Conservation (phyloP, 2,888 invertebrate species). For the Epinotia bilunana region DNA sequence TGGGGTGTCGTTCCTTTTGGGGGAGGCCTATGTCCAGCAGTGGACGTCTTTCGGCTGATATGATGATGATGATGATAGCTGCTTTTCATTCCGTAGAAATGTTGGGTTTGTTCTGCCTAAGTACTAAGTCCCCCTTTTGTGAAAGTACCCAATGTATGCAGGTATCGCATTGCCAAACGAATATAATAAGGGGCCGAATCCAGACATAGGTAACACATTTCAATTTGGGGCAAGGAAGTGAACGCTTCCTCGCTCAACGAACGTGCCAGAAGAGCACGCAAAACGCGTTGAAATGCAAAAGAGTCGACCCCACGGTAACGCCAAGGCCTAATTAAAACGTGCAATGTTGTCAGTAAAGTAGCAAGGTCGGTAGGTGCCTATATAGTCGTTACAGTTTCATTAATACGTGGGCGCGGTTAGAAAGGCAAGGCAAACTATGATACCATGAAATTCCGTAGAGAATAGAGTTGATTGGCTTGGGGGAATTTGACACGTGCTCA, state of each 20-base stretch:
- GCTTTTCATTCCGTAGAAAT: too few relatives aligned
- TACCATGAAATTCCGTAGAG: not conserved
- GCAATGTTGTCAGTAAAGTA: constrained; percentile 20
- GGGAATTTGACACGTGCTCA: not conserved
- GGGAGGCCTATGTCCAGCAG: too few relatives aligned
- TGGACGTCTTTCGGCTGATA: too few relatives aligned
- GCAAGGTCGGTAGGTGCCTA: constrained; percentile 6
- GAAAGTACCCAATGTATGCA: too few relatives aligned
- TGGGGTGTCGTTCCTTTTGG: not conserved
- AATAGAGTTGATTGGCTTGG: not conserved
- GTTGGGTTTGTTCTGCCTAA: too few relatives aligned
- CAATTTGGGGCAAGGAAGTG: too few relatives aligned
- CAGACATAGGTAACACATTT: too few relatives aligned
- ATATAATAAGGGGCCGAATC: too few relatives aligned
- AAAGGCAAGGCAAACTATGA: constrained; percentile 16
- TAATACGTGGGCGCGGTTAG: constrained; percentile 7
- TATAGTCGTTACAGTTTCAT: constrained; percentile 9
- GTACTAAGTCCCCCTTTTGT: too few relatives aligned
- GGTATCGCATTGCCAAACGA: too few relatives aligned
- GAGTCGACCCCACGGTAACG: constrained; percentile 8
- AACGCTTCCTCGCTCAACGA: too few relatives aligned
- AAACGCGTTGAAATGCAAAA: constrained; percentile 15
- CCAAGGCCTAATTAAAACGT: constrained; percentile 24
- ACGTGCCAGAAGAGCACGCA: not conserved
- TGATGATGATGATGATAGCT: too few relatives aligned